Base-by-base conservation (phyloP, 2,888 invertebrate genomes). In the Acheta domesticus region DNA sequence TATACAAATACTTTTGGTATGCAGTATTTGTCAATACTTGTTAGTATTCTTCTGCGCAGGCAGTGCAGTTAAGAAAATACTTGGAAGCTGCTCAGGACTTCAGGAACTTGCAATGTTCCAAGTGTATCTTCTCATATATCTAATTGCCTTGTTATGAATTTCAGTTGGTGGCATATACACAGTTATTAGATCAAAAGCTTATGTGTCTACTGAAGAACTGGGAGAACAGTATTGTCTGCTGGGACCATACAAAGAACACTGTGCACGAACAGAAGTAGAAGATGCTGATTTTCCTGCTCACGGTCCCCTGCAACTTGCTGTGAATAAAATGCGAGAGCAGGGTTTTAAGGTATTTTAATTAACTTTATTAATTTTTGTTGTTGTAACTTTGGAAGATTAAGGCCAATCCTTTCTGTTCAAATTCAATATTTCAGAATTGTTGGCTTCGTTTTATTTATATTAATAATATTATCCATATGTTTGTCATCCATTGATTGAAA, bases 121-220 rank as follows among this genome's bases (percentile, higher is more conserved):
- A 36, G 5, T 5, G 36, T 36, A 36, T 5, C 36, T 5, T 36
- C 36, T 8, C 5, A 8, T 36, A 36, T 36, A 36, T 36, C 36
- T 5, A 36, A 36, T 36, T 36, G 36, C 5, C 36, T 36, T 36
- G 36, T 8, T 36, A 36, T 36, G 36, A 36, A 36, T 89, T 90
- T 48, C 87, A 97, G 99, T 99, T 84, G 99, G 99, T 62, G 99
- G 99, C 36, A 99, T 99, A 85, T 99, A 99, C 87, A 99, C 99
- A 0, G 99, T 99, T 1, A 97, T 99, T 83, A 90, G 98, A 83
- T 98, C 98, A 0, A 99, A 99, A 87, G 98, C 99, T 0, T 97
- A 93, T 85, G 94, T 98, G 0, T 97, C 97, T 1, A 96, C 96
- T 0, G 98, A 98, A 85, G 99, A 99, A 88, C 92, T 99, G 91